Base-by-base conservation (phyloP, 2,888 invertebrate genomes). In the Psococerastis gibbosa region DNA sequence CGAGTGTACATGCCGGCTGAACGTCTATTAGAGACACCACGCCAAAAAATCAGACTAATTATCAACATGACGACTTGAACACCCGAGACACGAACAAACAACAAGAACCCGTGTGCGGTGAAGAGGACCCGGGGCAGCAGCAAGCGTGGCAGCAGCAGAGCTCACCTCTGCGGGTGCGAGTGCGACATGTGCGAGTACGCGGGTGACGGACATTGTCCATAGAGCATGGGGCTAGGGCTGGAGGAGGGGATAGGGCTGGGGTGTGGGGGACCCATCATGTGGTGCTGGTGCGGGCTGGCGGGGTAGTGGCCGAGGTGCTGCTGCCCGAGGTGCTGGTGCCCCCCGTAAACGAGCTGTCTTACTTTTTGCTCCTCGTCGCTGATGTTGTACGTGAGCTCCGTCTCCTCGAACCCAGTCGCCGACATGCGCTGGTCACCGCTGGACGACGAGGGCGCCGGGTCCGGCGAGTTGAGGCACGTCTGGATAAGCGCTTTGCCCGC, bases 401-500 rank as follows among this genome's bases (percentile, higher is more conserved):
- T 92, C 68, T 95, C 95, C 71, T 95, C 94, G 72, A 89, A 95
- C 55, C 95, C 95, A 45, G 92, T 92, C 49, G 94, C 94, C 48
- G 91, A 91, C 94, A 94, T 95, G 55, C 95, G 73, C 65, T 94
- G 94, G 68, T 94, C 92, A 60, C 71, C 52, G 66, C 78, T 47
- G 78, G 82, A 48, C 22, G 60, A 61, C 9, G 58, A 55, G 15
- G 62, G 54, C 33, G 58, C 58, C 49, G 88, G 89, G 65, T 94
- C 94, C 35, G 94, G 95, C 41, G 92, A 89, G 66, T 95, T 95
- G 49, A 98, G 76, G 65, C 98, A 98, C 53, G 94, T 95, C 69
- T 98, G 97, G 58, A 98, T 98, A 54, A 98, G 71, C 51, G 92
- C 84, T 65, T 98, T 97, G 53, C 97, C 97, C 47, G 85, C 83